Conservation (phyloP, 2,888 invertebrate genomes). For the Drosophila pseudotakahashii region DNA sequence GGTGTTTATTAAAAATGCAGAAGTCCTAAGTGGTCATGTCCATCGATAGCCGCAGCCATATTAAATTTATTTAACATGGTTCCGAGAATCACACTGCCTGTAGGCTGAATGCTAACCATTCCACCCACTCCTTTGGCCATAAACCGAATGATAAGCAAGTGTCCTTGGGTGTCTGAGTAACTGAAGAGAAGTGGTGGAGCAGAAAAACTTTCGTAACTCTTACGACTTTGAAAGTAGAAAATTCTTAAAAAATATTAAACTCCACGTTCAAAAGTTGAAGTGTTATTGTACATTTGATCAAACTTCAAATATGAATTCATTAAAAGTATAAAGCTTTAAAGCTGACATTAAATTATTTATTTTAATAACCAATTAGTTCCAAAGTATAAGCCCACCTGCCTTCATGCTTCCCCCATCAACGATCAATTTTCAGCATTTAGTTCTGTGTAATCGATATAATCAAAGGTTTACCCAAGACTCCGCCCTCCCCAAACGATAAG, state of each 20-base stretch:
- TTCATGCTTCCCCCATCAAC: conserved; percentile 2
- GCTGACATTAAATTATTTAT: no score
- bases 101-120: not conserved
- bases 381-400: not conserved
- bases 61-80: conserved; percentile 47
- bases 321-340: no score
- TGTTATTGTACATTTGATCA: no score
- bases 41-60: conserved; percentile 46
- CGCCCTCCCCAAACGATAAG: conserved; percentile 4
- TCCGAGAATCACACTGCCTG: conserved; percentile 39
- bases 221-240: no score
- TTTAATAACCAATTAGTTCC: no score
- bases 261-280: no score
- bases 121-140: not conserved
- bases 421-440: conserved; percentile 30
- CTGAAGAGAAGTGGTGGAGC: no score
- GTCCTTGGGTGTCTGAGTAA: not conserved
- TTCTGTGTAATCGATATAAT: conserved; percentile 30
- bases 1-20: conserved; percentile 65
- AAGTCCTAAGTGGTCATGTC: conserved; percentile 67
- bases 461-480: conserved; percentile 21
- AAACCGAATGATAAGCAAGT: conserved; percentile 14
- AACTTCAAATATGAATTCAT: no score
- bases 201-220: no score
- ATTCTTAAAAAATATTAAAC: not conserved